Evolutionary conservation across 2,113 vertebrate species (phyloP), one percentile per base, ranked within the genome.

Genomic region (Rhipidura dahli): DNA sequence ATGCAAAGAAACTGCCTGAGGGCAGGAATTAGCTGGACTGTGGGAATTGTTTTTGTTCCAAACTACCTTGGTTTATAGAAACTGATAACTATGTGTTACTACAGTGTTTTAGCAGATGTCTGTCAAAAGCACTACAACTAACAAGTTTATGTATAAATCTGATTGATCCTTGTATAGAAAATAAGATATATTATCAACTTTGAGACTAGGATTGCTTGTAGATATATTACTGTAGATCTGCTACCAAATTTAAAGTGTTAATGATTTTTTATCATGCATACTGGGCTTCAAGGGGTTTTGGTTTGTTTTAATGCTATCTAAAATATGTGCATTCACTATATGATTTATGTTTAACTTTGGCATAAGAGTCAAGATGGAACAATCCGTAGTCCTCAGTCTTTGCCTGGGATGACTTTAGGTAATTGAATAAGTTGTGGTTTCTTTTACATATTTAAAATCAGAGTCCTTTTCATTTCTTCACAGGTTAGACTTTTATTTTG

Each of bases 271-370:
- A 42, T 49, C 15, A 22, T 59, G 22, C n/a, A 12, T 71, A 13
- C 6, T 20, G 20, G 15, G 28, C 65, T 75, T 87, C 0, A 1
- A 51, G n/a, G 10, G 4, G 2, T 1, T 19, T 72, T 33, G 4
- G 31, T 68, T 64, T 70, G 27, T 57, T 35, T 40, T 37, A 60
- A 19, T 39, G 14, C 17, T 44, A 7, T 53, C 42, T 79, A 31
- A 70, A 69, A 37, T 11, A 11, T 45, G 22, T 11, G 18, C 4
- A 56, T 39, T 87, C 51, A 49, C 16, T 31, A 31, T 40, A 7
- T 61, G 23, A 60, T 6, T 57, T 64, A 23, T 59, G 4, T 40
- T 73, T 68, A 42, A 40, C 6, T 65, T 90, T 50, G 63, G 20
- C 14, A 5, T 75, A 10, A 78, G 6, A 50, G 11, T 49, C 42